Evolutionary conservation across 2,113 vertebrate species (phyloP).

Genomic region (Todiramphus saurophagus): DNA sequence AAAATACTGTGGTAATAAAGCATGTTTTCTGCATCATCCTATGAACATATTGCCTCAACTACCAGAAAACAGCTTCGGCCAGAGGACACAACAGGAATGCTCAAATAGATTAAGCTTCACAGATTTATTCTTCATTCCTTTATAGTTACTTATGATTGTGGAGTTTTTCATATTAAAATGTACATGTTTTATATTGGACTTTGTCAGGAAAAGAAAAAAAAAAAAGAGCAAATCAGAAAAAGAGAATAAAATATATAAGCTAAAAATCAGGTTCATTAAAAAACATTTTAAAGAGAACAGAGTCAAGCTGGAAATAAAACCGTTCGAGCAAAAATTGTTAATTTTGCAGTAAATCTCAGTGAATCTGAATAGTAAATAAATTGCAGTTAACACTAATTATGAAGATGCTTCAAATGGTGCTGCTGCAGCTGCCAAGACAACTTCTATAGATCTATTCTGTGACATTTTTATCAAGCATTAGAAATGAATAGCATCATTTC

Average conservation of each 20-base stretch:
- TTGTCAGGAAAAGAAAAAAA: background rate
- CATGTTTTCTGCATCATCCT: background rate
- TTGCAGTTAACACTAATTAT: slow-evolving; percentile 73
- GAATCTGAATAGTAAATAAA: slow-evolving; percentile 71
- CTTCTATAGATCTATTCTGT: slow-evolving; percentile 59
- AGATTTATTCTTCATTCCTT: background rate
- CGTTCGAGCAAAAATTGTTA: slow-evolving; percentile 15
- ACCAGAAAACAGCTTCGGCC: background rate
- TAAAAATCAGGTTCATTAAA: background rate
- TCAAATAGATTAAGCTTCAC: rapidly evolving
- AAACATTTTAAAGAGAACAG: background rate
- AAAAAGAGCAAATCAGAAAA: background rate
- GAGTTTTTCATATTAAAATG: background rate
- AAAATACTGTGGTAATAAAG: background rate
- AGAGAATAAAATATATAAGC: background rate
- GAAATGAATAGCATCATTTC: slow-evolving; percentile 32
- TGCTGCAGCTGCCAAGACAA: slow-evolving; percentile 69
- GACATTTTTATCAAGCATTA: slow-evolving; percentile 56
- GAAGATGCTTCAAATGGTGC: slow-evolving; percentile 46
- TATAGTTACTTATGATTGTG: background rate
- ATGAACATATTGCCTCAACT: background rate
- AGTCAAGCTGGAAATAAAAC: background rate
- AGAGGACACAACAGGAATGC: background rate
- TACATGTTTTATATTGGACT: background rate
- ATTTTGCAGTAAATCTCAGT: slow-evolving; percentile 47